Base-by-base conservation (phyloP, 2,797 vertebrate genomes). In the Craterocephalus amniculus region DNA sequence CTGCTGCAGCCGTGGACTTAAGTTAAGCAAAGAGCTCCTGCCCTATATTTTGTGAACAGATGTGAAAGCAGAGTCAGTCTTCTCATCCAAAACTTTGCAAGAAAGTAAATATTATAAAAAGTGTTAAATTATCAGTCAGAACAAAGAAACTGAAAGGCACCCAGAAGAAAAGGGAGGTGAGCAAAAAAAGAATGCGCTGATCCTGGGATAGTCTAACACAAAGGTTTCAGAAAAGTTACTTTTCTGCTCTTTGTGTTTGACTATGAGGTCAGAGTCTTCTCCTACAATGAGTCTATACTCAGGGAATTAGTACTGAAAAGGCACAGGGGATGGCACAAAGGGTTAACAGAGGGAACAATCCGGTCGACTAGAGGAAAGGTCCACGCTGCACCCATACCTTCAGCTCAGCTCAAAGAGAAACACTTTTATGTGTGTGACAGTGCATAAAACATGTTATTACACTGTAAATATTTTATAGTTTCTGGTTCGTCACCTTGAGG, bases 401-500 rank as follows among this genome's bases (percentile, higher is more conserved):
- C 54, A 70, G 58, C 29, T 34, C 2, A 62, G 54, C 72, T 76
- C 58, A 52, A 35, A 62, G 51, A 62, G 59, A 64, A 80, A 78
- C 49, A 36, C 67, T 58, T 52, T 35, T 40, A 49, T 73, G 55
- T 63, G 76, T 69, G 72, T 48, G 70, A 76, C 58, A 40, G 72
- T 65, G 65, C 80, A 80, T 84, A 89, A 77, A 86, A 87, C 83
- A 34, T 73, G 16, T 67, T 72, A 80, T 70, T 67, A 76, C 81
- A 80, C 61, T 81, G 63, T 87, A 78, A 87, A 88, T 90, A 87
- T 89, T 92, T 88, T 26, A 88, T 76, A 54, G 58, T 76, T 78
- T 61, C 52, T 22, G 71, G 58, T 83, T 77, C 81, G 69, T 85
- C 65, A 61, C 81, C 57, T 70, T 29, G 56, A 80, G 65, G 77